Evolutionary conservation across 2,888 invertebrate genomes (phyloP), one percentile per base, ranked within the genome.

Genomic region (Tachina lurida): DNA sequence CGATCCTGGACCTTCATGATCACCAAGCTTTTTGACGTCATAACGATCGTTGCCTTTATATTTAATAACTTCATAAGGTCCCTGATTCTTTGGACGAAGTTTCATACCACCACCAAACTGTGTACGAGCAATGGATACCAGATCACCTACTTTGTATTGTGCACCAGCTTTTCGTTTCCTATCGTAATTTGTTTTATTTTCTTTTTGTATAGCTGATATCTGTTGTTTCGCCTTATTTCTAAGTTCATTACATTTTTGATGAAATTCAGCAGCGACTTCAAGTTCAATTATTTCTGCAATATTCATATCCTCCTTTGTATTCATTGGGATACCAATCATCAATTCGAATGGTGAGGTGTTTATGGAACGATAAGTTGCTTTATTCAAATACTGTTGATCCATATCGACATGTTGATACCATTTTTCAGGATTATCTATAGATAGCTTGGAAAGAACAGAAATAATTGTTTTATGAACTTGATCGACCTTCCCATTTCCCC

Each of bases 341-440:
- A 60, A 60, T n/a, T 60, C 60, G 12, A 60, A 60, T 1, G 60
- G 60, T n/a, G 60, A 41, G 39, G 60, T 60, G 3, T 60, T 60
- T 10, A 41, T 60, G 8, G 60, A 60, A 39, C 60, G 39, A 60
- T 60, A 41, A 39, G 41, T 15, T 13, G n/a, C n/a, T 39, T 15
- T 41, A 39, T 60, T 56, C 10, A 56, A 7, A 22, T 12, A 19
- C 22, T 56, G 19, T 12, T 56, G 56, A 22, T 22, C 56, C 22
- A 5, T 5, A 22, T 22, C 13, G 22, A 56, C 13, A 56, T 56
- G 12, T 12, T 56, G 19, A 56, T 22, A 56, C 22, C 56, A 56
- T 22, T 56, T 56, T 13, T 19, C 56, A 12, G 56, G 56, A 12
- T 56, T 22, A 10, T 56, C 22, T 22, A 22, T 12, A 22, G 15